Evolutionary conservation across 2,888 invertebrate species (phyloP), one percentile per base, ranked within the genome.

Genomic region (Teleogryllus oceanicus): DNA sequence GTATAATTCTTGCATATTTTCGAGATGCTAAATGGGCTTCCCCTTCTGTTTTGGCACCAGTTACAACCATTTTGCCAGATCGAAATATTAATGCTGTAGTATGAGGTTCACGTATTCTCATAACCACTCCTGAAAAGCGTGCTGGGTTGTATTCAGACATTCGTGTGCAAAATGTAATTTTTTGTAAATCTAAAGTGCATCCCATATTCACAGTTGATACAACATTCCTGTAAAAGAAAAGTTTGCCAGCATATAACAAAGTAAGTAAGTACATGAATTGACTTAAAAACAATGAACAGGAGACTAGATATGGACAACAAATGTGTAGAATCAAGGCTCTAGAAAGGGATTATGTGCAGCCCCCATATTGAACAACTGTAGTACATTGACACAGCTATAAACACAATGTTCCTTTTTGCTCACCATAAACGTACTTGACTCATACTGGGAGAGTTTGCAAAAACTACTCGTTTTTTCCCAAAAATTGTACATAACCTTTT

Each of bases 101-200:
- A 83, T 93, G 89, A 0, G 95, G 95, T 82, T 93, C 93, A 79
- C 94, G 88, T 87, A 95, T 92, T 85, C 94, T 90, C 94, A 95
- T 95, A 0, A 95, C 92, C 20, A 95, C 91, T 16, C 95, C 95
- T 84, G 94, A 93, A 85, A 95, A 95, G 83, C 94, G 89, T 11
- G 92, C 91, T 12, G 95, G 95, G 85, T 94, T 94, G 84, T 94
- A 95, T 86, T 95, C 95, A 0, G 95, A 94, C 86, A 93, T 94
- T 83, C 95, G 89, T 5, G 95, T 94, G 79, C 93, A 90, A 82
- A 92, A 92, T 85, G 94, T 94, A 80, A 95, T 94, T 81, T 91
- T 90, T 84, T 92, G 89, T 62, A 95, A 87, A 85, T 94, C 91
- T 80, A 95, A 87, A 85, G 92, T 91, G 85, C 93, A 93, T 21